A percentile compares a stretch with the other conserved stretches of the same genome.
phyloP scores from a whole-genome alignment of 1,140 invertebrate species.

The Cyclina sinensis region DNA sequence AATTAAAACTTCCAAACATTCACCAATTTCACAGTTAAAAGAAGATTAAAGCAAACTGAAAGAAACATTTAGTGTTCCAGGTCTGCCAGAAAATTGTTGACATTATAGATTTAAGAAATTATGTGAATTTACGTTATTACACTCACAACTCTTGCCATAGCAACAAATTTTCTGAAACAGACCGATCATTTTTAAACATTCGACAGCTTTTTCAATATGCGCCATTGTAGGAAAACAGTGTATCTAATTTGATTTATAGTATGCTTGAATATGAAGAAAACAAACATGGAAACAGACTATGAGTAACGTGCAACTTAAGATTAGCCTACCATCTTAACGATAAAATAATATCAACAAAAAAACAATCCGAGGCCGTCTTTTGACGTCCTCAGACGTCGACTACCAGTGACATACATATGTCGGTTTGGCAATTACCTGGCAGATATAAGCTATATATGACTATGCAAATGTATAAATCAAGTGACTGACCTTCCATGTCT shows the following conservation, averaged over 20 bases:
- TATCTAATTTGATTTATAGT: constrained; percentile 31
- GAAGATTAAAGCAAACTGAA: neutral
- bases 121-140: constrained; percentile 34
- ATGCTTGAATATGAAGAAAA: constrained; percentile 34
- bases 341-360: neutral
- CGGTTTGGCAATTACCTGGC: constrained; percentile 19
- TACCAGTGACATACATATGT: constrained; percentile 33
- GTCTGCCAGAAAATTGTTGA: constrained; percentile 20
- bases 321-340: constrained; percentile 24
- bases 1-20: constrained; percentile 30
- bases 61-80: constrained; percentile 20
- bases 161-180: constrained; percentile 34
- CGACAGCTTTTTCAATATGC: constrained; percentile 34
- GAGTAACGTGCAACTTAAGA: constrained; percentile 21
- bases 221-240: constrained; percentile 24
- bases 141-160: constrained; percentile 26
- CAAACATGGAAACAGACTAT: constrained; percentile 23
- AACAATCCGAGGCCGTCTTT: constrained; percentile 28
- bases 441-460: constrained; percentile 24
- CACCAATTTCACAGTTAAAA: constrained; percentile 28
- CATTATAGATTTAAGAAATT: constrained; percentile 35
- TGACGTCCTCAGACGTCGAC: constrained; percentile 19
- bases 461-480: constrained; percentile 34
- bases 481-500: too few species aligned
- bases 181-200: neutral